Conservation (phyloP, 2,797 vertebrate genomes). For the Acrossocheilus fasciatus region DNA sequence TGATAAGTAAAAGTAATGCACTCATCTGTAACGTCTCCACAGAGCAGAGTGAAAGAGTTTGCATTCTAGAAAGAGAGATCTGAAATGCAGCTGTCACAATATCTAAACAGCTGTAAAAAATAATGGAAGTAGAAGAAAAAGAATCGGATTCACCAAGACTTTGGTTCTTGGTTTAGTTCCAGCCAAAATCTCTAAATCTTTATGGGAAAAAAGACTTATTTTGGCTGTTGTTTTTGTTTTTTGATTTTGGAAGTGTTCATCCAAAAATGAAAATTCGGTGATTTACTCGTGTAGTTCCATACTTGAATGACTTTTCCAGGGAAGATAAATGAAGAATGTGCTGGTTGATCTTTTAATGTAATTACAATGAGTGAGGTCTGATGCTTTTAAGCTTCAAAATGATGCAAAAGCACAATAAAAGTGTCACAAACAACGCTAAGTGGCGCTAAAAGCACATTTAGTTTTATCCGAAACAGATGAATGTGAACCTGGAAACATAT, state of each 20-base stretch:
- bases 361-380: background rate
- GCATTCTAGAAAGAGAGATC: background rate
- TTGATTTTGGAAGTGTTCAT: background rate
- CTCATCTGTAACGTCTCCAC: background rate
- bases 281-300: background rate
- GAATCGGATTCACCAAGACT: background rate
- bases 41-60: background rate
- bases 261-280: background rate
- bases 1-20: constrained; percentile 1
- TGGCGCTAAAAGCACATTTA: background rate
- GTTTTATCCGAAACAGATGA: background rate
- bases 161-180: background rate
- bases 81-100: constrained; percentile 19
- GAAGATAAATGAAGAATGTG: background rate
- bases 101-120: constrained; percentile 35
- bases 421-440: constrained; percentile 1
- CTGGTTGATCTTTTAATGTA: background rate
- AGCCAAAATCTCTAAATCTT: constrained; percentile 16
- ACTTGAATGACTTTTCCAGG: constrained; percentile 6
- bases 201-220: constrained; percentile 4
- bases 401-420: constrained; percentile 2
- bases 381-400: background rate
- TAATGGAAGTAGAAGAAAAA: constrained; percentile 14
- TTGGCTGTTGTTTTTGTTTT: constrained; percentile 21
- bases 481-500: background rate